A percentile compares a stretch with the other conserved stretches of the same genome.
Conservation (phyloP, 2,797 vertebrate genomes). For the Helarctos malayanus region DNA sequence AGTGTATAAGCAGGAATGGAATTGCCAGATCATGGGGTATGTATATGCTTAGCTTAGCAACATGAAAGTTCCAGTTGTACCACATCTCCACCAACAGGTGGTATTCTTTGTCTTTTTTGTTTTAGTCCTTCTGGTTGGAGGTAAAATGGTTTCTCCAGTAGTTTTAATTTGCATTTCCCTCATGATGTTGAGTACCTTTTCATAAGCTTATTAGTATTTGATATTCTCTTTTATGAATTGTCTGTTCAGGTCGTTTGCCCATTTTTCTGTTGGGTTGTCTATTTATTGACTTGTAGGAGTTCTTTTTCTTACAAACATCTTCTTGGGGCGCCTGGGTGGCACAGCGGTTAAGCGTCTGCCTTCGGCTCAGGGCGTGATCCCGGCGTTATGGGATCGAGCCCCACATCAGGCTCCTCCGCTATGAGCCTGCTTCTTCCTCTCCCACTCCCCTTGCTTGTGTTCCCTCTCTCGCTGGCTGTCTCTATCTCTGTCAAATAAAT, state of each 20-base stretch:
- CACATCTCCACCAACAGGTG: background rate
- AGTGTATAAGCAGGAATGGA: background rate
- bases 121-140: background rate
- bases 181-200: background rate
- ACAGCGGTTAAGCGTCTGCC: no score
- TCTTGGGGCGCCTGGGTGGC: background rate
- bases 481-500: no score
- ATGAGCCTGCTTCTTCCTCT: no score
- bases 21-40: background rate
- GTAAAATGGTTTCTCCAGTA: conserved; percentile 4
- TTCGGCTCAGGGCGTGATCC: no score
- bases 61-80: background rate
- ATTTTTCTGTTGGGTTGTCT: conserved; percentile 20
- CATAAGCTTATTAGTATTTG: background rate
- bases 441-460: no score
- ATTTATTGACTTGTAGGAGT: background rate
- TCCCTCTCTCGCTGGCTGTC: no score
- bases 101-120: background rate
- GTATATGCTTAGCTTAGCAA: background rate
- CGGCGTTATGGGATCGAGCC: no score
- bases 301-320: background rate
- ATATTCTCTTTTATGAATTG: background rate
- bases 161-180: conserved; percentile 46
- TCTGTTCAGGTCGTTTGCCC: background rate
- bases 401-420: no score